These are phyloP conservation scores for Marronus borbonicus DNA, from an alignment of 2,888 invertebrate genomes.

Conservation along the genomic window DNA sequence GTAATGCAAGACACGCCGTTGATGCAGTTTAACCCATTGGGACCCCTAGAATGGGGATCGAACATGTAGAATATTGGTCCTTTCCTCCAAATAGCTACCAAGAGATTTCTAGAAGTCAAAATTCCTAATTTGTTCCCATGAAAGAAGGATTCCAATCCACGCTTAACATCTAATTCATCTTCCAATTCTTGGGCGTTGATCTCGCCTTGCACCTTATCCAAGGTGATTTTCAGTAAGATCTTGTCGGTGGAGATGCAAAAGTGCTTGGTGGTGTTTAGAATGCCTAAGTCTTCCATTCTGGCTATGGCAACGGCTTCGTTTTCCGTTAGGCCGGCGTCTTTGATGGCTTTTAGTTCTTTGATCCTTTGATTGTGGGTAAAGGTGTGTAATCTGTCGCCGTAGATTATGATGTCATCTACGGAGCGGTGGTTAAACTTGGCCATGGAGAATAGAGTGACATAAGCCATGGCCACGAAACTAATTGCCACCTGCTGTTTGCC, in stretches of 20 bases:
- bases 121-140: slow-evolving; percentile 60
- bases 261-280: slow-evolving; percentile 62
- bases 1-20: slow-evolving; percentile 68
- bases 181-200: slow-evolving; percentile 62
- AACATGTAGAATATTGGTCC: slow-evolving; percentile 60
- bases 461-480: slow-evolving; percentile 74
- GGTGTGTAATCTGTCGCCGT: slow-evolving; percentile 77
- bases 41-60: slow-evolving; percentile 69
- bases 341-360: slow-evolving; percentile 57
- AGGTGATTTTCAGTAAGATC: slow-evolving; percentile 63
- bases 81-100: slow-evolving; percentile 63
- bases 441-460: slow-evolving; percentile 74
- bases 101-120: slow-evolving; percentile 59
- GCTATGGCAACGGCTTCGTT: slow-evolving; percentile 63
- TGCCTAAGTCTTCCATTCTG: slow-evolving; percentile 59
- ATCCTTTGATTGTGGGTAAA: slow-evolving; percentile 66
- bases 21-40: slow-evolving; percentile 64
- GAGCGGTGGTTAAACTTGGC: slow-evolving; percentile 74
- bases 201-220: slow-evolving; percentile 65
- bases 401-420: slow-evolving; percentile 76
- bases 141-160: slow-evolving; percentile 64
- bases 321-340: slow-evolving; percentile 57
- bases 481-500: slow-evolving; percentile 74
- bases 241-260: slow-evolving; percentile 67
- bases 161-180: slow-evolving; percentile 64